Evolutionary conservation across 2,888 invertebrate genomes (phyloP).

Genomic region (Torymus tubicola): DNA sequence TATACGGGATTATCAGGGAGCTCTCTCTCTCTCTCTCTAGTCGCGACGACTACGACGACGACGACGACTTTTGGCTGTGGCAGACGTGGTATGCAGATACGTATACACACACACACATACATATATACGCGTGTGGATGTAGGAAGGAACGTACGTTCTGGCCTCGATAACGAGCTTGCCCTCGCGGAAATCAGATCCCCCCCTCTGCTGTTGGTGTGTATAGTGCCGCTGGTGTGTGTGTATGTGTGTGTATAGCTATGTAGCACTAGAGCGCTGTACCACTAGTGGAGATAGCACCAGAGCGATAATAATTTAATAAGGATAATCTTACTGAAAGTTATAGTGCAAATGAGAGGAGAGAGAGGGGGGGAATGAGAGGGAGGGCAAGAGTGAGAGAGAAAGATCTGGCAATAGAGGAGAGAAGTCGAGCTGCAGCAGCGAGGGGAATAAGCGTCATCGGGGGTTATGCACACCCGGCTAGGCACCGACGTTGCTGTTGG

Average conservation of each 20-base stretch:
- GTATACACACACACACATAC: too few relatives aligned
- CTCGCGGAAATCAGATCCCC: constrained; percentile 45
- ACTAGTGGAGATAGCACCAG: too few relatives aligned
- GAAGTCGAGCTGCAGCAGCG: constrained; percentile 28
- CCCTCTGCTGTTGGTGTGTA: neutral
- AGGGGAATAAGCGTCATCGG: constrained; percentile 18
- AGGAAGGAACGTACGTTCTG: neutral
- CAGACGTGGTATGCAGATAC: neutral
- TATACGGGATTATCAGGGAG: constrained; percentile 31
- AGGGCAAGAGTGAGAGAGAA: constrained; percentile 29
- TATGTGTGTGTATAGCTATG: neutral
- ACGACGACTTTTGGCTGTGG: constrained; percentile 19
- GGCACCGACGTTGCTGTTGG: neutral
- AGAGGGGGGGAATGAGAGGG: constrained; percentile 36
- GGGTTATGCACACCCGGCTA: constrained; percentile 29
- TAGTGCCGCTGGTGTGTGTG: neutral
- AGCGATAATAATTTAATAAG: constrained; percentile 55
- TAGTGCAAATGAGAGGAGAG: neutral
- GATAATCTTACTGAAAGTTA: constrained; percentile 53
- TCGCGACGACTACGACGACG: too few relatives aligned
- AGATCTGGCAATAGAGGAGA: constrained; percentile 40
- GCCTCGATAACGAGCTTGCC: constrained; percentile 41
- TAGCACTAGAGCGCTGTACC: neutral
- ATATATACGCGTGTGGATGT: neutral
- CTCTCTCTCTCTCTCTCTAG: too few relatives aligned